phyloP scores from a whole-genome alignment of 2,113 vertebrate genomes.

The Gorilla gorilla region DNA sequence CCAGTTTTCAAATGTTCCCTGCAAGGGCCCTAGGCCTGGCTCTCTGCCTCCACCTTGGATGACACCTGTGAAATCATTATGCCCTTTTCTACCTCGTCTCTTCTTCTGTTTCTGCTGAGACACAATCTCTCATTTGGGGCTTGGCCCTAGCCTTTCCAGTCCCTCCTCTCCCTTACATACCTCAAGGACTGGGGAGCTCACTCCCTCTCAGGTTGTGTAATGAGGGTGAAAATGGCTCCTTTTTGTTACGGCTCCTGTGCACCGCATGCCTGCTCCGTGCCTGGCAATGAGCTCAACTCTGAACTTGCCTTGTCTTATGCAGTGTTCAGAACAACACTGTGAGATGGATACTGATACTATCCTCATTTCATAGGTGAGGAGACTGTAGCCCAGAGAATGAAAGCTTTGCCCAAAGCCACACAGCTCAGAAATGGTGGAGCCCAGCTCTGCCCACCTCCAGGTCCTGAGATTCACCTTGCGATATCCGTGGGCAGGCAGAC shows the following conservation, averaged over 20 bases:
- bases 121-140: background rate
- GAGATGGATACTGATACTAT: background rate
- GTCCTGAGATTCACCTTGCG: background rate
- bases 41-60: background rate
- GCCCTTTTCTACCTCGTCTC: background rate
- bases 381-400: background rate
- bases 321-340: background rate
- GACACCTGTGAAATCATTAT: background rate
- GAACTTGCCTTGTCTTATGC: background rate
- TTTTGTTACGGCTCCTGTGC: background rate
- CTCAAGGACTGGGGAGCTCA: background rate
- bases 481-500: background rate
- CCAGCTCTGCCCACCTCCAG: background rate
- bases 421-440: background rate
- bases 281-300: background rate
- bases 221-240: background rate
- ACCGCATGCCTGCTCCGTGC: background rate
- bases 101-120: background rate
- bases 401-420: background rate
- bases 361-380: background rate
- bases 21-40: too few relatives aligned
- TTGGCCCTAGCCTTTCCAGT: background rate
- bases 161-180: background rate
- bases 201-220: background rate
- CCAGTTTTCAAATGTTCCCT: background rate